Percentiles rank a stretch among this genome's conserved stretches.
Evolutionary conservation across 2,888 invertebrate genomes (phyloP).

Genomic region (Macropis europaea): DNA sequence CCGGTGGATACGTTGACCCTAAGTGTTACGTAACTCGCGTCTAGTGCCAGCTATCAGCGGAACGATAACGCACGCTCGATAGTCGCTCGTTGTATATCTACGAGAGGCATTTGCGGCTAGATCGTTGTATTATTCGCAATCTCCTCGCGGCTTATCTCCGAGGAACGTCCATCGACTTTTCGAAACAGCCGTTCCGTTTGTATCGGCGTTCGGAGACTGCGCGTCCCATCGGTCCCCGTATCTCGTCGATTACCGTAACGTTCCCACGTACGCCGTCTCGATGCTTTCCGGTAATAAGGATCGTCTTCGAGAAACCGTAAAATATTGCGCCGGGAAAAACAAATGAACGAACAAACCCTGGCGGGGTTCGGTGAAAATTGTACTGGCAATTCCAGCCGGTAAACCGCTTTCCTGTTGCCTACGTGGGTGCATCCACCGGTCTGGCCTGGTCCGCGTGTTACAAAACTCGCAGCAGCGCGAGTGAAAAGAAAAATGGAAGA

Average conservation of each 20-base stretch:
- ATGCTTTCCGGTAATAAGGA: slow-evolving; percentile 9
- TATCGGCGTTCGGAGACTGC: slow-evolving; percentile 16
- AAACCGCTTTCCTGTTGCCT: no score
- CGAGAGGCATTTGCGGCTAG: slow-evolving; percentile 52
- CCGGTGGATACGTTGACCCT: slow-evolving; percentile 78
- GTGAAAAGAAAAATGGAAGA: no score
- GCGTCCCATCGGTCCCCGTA: slow-evolving; percentile 7
- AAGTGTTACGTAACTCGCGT: slow-evolving; percentile 71
- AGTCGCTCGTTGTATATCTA: slow-evolving; percentile 56
- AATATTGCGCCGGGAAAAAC: neutral
- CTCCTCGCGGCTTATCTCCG: slow-evolving; percentile 55
- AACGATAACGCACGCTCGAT: slow-evolving; percentile 70
- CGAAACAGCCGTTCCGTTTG: slow-evolving; percentile 50
- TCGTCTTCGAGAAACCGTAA: slow-evolving; percentile 10
- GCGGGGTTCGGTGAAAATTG: no score
- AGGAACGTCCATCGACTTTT: slow-evolving; percentile 52
- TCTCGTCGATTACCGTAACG: slow-evolving; percentile 14
- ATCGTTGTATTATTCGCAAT: slow-evolving; percentile 62
- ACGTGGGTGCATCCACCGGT: no score
- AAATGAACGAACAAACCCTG: neutral
- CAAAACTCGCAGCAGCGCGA: no score
- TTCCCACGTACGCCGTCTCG: slow-evolving; percentile 19
- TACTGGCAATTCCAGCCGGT: no score
- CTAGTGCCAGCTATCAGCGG: slow-evolving; percentile 71
- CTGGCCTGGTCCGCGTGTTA: no score